Base-by-base conservation (phyloP, 2,888 invertebrate species). In the Caenorhabditis japonica region DNA sequence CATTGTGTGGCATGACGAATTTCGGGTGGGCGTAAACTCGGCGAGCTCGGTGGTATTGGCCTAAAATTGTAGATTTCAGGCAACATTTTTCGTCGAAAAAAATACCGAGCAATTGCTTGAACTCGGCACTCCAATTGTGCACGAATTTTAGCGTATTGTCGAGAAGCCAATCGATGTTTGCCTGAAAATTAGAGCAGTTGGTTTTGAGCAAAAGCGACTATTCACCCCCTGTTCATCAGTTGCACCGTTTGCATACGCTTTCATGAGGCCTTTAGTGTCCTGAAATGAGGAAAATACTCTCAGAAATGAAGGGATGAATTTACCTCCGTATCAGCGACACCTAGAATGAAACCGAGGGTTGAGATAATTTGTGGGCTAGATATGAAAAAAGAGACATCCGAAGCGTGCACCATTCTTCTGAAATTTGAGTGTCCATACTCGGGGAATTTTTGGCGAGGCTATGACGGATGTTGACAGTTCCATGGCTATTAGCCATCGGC, bases 321-420 rank as follows among this genome's bases (percentile, higher is more conserved):
- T 12, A 36, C 59, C 27, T 49, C 33, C 7, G 30, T 21, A 30
- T 44, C 30, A 25, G 55, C 55, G 34, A 33, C 39, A 13, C 55
- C 55, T 34, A 56, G n/a, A 21, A 64, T 46, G 33, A 64, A 64
- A 30, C 64, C 64, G 7, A 64, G 23, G 15, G 39, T 47, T 4
- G 55, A 55, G n/a, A 64, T 55, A 12, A 64, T 15, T 55, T 64
- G 64, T 25, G 64, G 55, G 10, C 55, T 38, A 7, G 64, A 64
- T 8, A 64, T 36, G 33, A 64, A 64, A 41, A 64, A 64, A 13
- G 64, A 56, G n/a, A 64, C 64, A 19, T 64, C 55, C 15, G 64
- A 64, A 19, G 55, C 55, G 33, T 56, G 41, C 25, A 64, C 43
- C 64, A 64, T 64, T 34, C 55, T 36, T 34, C 64, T 64, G 25